Conservation (phyloP, 2,888 invertebrate species). For the Troilus luridus region DNA sequence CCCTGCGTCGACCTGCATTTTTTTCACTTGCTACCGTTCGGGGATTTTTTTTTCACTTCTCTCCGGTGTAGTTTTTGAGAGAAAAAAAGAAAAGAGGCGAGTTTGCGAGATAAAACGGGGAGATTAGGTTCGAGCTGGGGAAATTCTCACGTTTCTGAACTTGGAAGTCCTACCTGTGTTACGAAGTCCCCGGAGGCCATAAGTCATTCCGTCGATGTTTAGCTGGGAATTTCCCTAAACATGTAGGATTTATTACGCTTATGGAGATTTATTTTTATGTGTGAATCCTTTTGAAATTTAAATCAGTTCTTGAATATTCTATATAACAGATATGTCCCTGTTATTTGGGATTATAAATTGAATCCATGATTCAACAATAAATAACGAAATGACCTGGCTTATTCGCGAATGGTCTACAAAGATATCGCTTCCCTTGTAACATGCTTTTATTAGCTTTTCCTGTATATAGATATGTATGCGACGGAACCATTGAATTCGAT, state of each 20-base stretch:
- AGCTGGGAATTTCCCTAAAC: not conserved
- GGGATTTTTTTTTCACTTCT: constrained; percentile 12
- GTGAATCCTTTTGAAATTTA: not conserved
- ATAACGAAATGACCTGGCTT: too few species aligned
- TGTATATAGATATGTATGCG: too few species aligned
- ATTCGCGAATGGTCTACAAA: too few species aligned
- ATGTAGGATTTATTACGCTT: not conserved
- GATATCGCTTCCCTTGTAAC: too few species aligned
- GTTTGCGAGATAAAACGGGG: constrained; percentile 26
- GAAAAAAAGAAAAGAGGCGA: not conserved
- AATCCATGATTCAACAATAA: not conserved
- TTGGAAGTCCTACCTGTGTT: constrained; percentile 16
- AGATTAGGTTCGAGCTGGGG: not conserved
- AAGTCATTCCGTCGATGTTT: not conserved
- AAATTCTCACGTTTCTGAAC: constrained; percentile 39
- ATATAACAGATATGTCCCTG: not conserved
- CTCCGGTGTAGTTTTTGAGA: constrained; percentile 10
- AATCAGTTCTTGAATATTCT: not conserved
- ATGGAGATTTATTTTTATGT: not conserved
- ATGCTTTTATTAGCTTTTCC: too few species aligned
- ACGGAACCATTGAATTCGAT: too few species aligned
- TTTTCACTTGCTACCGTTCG: constrained; percentile 40
- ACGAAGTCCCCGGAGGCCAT: not conserved
- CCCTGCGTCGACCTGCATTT: constrained; percentile 17
- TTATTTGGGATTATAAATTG: not conserved